A percentile compares a stretch with the other conserved stretches of the same genome.
These are phyloP conservation scores for Staurois parvus DNA, from an alignment of 2,797 vertebrate genomes.

Conservation along the genomic window DNA sequence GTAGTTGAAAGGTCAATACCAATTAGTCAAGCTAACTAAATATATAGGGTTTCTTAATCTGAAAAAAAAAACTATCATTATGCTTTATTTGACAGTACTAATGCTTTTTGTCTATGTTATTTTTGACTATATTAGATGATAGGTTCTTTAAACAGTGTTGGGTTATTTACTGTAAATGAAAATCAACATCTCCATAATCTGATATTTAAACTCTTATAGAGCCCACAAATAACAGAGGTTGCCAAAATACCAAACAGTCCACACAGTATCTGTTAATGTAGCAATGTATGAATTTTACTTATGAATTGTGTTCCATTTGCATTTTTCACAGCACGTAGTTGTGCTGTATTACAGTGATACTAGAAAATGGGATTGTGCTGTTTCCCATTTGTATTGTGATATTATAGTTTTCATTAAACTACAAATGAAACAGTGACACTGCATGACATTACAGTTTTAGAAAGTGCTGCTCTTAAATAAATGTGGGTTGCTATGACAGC, in stretches of 20 bases:
- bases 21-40: neutral
- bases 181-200: neutral
- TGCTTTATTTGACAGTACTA: neutral
- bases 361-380: neutral
- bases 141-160: neutral
- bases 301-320: neutral
- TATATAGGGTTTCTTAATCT: too few species aligned
- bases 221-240: neutral
- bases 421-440: conserved; percentile 14
- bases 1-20: neutral
- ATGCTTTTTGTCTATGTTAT: neutral
- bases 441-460: conserved; percentile 31
- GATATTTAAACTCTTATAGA: neutral
- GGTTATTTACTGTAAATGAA: neutral
- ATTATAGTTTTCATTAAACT: neutral
- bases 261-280: neutral
- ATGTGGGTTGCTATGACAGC: conserved; percentile 19
- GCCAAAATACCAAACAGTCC: neutral
- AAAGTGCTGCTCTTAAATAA: conserved; percentile 21
- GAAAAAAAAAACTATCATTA: neutral
- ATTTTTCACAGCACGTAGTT: neutral
- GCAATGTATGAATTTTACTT: neutral
- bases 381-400: neutral
- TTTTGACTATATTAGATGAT: neutral
- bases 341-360: neutral